Percentiles rank a stretch among this genome's conserved stretches.
These are phyloP conservation scores for Lacerta viridis DNA, from an alignment of 2,797 vertebrate genomes.

Conservation along the genomic window DNA sequence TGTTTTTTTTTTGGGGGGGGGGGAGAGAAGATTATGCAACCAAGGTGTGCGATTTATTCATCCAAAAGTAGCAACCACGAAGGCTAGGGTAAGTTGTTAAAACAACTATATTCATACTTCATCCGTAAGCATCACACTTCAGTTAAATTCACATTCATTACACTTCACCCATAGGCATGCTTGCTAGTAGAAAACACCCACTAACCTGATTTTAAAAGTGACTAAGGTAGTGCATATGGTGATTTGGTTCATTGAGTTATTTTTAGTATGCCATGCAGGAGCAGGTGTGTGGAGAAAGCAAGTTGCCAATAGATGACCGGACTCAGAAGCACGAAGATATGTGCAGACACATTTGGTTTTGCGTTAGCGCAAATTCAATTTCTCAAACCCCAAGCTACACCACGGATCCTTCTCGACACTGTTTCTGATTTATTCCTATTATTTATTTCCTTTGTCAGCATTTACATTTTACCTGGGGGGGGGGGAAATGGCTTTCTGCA, in stretches of 20 bases:
- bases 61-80: neutral
- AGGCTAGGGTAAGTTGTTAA: neutral
- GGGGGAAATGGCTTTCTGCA: constrained; percentile 12
- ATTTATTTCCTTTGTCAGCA: constrained; percentile 24
- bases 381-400: neutral
- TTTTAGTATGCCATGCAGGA: neutral
- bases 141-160: too few species aligned
- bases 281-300: neutral
- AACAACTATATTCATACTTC: too few species aligned
- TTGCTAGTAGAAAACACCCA: neutral
- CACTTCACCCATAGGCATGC: neutral
- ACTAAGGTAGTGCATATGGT: neutral
- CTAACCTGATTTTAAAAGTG: neutral
- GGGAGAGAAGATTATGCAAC: too few species aligned
- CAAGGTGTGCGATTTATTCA: neutral
- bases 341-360: neutral
- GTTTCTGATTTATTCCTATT: constrained; percentile 28
- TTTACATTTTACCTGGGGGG: constrained; percentile 11
- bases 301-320: neutral
- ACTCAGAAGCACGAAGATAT: neutral
- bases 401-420: constrained; percentile 1
- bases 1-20: neutral
- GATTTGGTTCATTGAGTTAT: neutral
- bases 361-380: constrained; percentile 7
- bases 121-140: too few species aligned